Evolutionary conservation across 2,797 vertebrate genomes (phyloP), one percentile per base, ranked within the genome.

Genomic region (Serranus cabrilla): DNA sequence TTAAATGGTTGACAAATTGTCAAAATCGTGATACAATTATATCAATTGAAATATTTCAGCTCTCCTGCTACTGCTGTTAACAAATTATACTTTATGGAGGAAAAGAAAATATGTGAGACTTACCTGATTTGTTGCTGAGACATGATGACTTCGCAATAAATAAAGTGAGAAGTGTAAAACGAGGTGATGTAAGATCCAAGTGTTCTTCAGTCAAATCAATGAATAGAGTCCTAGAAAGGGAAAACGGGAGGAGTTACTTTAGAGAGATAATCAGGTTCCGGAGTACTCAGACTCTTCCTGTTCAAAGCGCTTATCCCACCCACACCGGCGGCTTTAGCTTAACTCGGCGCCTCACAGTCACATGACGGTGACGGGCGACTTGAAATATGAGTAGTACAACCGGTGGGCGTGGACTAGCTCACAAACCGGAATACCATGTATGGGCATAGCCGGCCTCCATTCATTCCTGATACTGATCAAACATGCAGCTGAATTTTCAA

Each of bases 71-170:
- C 6, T 1, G 3, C 2, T 20, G 18, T 12, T 2, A 27, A 34
- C 11, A 25, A 18, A 11, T 14, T 0, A 7, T 11, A 50, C 7
- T 1, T 43, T 6, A 11, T 1, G 4, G 1, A 34, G 18, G n/a
- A 27, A 46, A 10, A n/a, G 3, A 34, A 2, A 25, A 25, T 11
- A 3, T n/a, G 11, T 42, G 8, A 71, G 5, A 56, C 75, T 76
- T 58, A 95, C 95, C 93, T 96, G 76, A 96, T 94, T 51, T 94
- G 92, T 65, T 95, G 93, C 87, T 96, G 94, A 91, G 95, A 93
- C 95, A 96, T 96, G 62, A 23, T 89, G 83, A 85, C 14, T 83
- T 74, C 78, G 11, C 58, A 73, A 56, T 21, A 45, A 55, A 51
- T 49, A 52, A 42, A 40, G 58, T 69, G 13, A 43, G 31, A 46